Evolutionary conservation across 2,888 invertebrate genomes (phyloP).

Genomic region (Rutpela maculata): DNA sequence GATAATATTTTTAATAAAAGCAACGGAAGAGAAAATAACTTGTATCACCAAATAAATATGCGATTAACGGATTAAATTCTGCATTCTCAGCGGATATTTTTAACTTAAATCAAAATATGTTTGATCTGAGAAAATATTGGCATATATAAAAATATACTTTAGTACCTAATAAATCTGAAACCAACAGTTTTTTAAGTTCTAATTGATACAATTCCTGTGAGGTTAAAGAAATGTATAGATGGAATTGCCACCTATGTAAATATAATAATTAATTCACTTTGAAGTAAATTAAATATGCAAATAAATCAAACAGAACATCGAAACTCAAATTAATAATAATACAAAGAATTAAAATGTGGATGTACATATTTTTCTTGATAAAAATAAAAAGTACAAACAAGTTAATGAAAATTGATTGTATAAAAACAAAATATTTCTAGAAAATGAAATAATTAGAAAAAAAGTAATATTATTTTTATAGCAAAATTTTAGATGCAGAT

Average conservation of each 20-base stretch:
- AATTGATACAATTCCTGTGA: neutral
- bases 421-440: too few relatives aligned
- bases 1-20: conserved; percentile 27
- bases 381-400: too few relatives aligned
- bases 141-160: conserved; percentile 2
- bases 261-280: neutral
- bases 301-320: too few relatives aligned
- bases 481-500: too few relatives aligned
- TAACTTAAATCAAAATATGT: neutral
- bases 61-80: neutral
- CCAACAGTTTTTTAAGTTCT: neutral
- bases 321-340: too few relatives aligned
- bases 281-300: too few relatives aligned
- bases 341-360: too few relatives aligned
- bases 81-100: conserved; percentile 1
- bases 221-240: neutral
- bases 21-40: neutral
- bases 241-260: neutral
- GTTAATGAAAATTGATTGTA: too few relatives aligned
- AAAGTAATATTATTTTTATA: too few relatives aligned
- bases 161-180: neutral
- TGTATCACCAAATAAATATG: conserved; percentile 18
- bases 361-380: too few relatives aligned
- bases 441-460: too few relatives aligned
- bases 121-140: neutral